Conservation (phyloP, 2,113 vertebrate species). For the Meriones unguiculatus region DNA sequence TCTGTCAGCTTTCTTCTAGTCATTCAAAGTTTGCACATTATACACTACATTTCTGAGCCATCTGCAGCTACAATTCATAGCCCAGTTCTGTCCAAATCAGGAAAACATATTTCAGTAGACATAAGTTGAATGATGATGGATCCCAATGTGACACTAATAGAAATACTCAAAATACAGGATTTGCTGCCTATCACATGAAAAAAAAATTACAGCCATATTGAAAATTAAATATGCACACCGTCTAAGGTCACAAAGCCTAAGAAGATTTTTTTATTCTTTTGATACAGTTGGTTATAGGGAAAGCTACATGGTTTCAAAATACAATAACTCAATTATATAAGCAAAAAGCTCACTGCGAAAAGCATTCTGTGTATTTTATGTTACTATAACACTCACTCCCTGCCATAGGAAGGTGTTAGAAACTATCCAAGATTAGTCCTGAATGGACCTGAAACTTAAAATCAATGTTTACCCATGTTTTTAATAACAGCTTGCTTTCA, state of each 20-base stretch:
- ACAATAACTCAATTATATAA: neutral
- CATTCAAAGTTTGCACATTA: constrained; percentile 55
- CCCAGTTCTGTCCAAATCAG: constrained; percentile 54
- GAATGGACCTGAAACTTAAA: constrained; percentile 58
- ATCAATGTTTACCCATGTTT: constrained; percentile 75
- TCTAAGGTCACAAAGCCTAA: neutral
- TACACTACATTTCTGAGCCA: constrained; percentile 56
- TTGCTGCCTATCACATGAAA: neutral
- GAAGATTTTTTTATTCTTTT: neutral
- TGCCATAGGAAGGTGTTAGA: constrained; percentile 21
- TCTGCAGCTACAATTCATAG: constrained; percentile 54
- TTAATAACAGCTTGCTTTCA: constrained; percentile 72
- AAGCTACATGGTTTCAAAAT: constrained; percentile 41
- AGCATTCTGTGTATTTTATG: neutral
- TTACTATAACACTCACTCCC: neutral
- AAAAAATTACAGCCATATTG: constrained; percentile 47
- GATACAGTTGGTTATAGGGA: constrained; percentile 32
- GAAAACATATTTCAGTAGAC: constrained; percentile 62
- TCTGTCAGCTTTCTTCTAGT: constrained; percentile 62
- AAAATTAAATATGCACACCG: constrained; percentile 44
- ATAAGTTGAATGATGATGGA: constrained; percentile 69
- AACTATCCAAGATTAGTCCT: constrained; percentile 6
- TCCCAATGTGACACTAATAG: constrained; percentile 63
- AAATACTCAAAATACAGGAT: constrained; percentile 64
- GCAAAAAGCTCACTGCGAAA: neutral